Base-by-base conservation (phyloP, 2,888 invertebrate genomes). In the Cantharis nigra region DNA sequence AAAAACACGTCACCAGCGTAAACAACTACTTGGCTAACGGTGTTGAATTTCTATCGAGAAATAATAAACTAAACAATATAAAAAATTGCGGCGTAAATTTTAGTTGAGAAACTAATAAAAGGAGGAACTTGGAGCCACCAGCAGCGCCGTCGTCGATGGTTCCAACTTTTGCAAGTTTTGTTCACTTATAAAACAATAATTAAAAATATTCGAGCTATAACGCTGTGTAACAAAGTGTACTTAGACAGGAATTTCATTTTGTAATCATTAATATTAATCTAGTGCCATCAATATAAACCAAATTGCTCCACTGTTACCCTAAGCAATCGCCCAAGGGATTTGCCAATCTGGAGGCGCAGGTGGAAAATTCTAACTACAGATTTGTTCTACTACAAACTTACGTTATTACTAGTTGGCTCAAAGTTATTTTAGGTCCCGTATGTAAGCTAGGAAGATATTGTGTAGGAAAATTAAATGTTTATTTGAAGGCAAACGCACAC, bases 191-290 rank as follows among this genome's bases (percentile, higher is more conserved):
- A 78, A 78, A 84, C 84, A 84, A 84, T 85, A 85, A 85, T 86
- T 85, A 86, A 85, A 85, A 85, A 84, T 83, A 84, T 83, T 83
- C 83, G 82, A 82, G 81, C 82, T 79, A 78, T 76, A 74, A 74
- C 83, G 83, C 84, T 85, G 84, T 84, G 83, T 85, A 85, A 84
- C 85, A 81, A 85, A 84, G 82, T 83, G 86, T 85, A 85, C 85
- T 85, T 85, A 84, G 85, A 83, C 83, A 81, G 86, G 86, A 87
- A 87, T 87, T 87, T 87, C 86, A 87, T 87, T 87, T 86, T 84
- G 83, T 85, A 85, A 86, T 86, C 87, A 87, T 87, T 87, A 87
- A 87, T 87, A 87, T 87, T 86, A 87, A 87, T 87, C 86, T 87
- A 86, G 86, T 87, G 86, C 86, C 87, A 87, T 87, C 87, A 87